Conservation (phyloP, 2,888 invertebrate species). For the Barypeithes pellucidus region DNA sequence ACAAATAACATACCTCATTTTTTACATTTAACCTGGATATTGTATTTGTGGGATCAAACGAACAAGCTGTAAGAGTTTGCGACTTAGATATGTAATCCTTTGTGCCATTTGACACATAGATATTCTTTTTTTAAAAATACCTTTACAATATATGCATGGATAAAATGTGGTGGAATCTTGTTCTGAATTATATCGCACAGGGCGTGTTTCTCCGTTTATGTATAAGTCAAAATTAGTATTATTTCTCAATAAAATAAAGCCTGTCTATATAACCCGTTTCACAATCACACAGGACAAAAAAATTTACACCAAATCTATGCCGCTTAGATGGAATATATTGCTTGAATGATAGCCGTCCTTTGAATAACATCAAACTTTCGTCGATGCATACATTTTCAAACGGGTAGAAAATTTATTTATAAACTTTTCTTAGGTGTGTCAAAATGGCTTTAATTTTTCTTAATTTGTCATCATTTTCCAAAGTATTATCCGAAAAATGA, state of each 20-base stretch:
- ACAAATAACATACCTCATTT: not conserved
- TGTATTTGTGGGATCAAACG: not conserved
- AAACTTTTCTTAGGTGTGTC: too few relatives aligned
- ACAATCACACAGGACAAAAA: too few relatives aligned
- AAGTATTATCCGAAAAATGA: too few relatives aligned
- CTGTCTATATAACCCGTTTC: too few relatives aligned
- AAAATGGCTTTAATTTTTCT: too few relatives aligned
- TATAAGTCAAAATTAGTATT: conserved; percentile 10
- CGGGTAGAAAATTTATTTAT: too few relatives aligned
- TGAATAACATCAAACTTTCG: too few relatives aligned
- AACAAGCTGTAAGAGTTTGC: not conserved
- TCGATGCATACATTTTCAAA: too few relatives aligned
- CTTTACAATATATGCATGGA: conserved; percentile 13
- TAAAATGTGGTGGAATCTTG: not conserved
- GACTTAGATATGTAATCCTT: not conserved
- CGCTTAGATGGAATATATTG: too few relatives aligned
- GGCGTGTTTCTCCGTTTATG: conserved; percentile 11
- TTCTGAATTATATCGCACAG: not conserved
- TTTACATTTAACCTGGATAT: not conserved
- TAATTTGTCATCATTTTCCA: too few relatives aligned
- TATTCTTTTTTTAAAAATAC: not conserved
- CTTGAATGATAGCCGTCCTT: too few relatives aligned
- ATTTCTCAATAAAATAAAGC: not conserved
- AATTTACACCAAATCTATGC: too few relatives aligned
- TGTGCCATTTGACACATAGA: not conserved